A percentile compares a stretch with the other conserved stretches of the same genome.
These are phyloP conservation scores for Pseudois nayaur DNA, from an alignment of 2,113 vertebrate species.

Conservation along the genomic window DNA sequence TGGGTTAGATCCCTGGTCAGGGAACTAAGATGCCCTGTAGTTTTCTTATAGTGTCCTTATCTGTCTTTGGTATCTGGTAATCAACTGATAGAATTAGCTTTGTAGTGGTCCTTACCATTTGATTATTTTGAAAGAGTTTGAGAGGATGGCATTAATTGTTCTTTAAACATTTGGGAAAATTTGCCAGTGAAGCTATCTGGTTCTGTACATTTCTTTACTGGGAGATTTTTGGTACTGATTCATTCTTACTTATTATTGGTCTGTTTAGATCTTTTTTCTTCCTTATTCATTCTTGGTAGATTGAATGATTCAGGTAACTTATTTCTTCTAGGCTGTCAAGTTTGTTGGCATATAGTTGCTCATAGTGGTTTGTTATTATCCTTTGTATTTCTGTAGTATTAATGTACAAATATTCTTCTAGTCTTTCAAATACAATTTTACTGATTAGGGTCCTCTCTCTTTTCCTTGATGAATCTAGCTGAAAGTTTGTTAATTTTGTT, in stretches of 20 bases:
- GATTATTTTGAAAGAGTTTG: not conserved
- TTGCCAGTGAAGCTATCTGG: not conserved
- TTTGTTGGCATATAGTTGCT: not conserved
- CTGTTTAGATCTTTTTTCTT: not conserved
- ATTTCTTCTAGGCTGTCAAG: not conserved
- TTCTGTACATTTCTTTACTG: not conserved
- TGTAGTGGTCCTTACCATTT: not conserved
- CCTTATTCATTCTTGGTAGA: not conserved
- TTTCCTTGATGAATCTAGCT: not conserved
- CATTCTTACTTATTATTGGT: too few relatives aligned
- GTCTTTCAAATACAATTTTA: not conserved
- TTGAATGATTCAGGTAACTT: not conserved
- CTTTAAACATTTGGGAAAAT: not conserved
- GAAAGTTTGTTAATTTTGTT: not conserved
- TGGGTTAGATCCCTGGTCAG: not conserved
- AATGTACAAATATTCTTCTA: not conserved
- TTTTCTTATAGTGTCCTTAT: not conserved
- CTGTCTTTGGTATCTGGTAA: not conserved
- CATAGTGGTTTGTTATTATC: not conserved
- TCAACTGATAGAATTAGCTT: not conserved
- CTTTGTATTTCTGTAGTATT: not conserved
- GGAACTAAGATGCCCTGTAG: not conserved
- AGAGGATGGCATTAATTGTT: not conserved
- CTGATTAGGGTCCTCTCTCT: not conserved
- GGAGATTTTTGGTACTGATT: not conserved